phyloP scores from a whole-genome alignment of 2,113 vertebrate species.

The Pandion haliaetus region DNA sequence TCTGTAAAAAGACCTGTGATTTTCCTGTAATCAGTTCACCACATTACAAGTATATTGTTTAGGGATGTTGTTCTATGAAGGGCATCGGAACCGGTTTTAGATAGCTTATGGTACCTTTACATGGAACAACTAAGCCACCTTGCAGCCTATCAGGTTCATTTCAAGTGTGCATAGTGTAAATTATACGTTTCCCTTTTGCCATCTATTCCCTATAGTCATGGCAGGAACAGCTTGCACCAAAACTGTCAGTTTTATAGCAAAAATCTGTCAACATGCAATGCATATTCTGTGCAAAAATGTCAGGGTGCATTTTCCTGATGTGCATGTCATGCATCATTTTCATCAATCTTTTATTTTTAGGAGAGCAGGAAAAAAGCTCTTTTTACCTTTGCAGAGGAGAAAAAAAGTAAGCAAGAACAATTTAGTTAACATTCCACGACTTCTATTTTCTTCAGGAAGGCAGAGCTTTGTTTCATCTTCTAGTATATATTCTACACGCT shows the following conservation, averaged over 20 bases:
- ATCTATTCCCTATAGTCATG: conserved; percentile 58
- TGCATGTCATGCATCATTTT: conserved; percentile 61
- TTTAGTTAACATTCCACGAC: neutral
- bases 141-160: conserved; percentile 35
- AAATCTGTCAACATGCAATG: conserved; percentile 67
- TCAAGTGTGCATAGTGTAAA: neutral
- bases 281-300: conserved; percentile 67
- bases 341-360: conserved; percentile 72
- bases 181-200: conserved; percentile 48
- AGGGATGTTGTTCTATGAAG: neutral
- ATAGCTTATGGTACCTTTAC: conserved; percentile 1
- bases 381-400: neutral
- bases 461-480: neutral
- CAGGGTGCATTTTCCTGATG: conserved; percentile 70
- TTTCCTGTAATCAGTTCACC: neutral
- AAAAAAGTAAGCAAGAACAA: neutral
- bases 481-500: neutral
- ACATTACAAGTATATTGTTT: neutral
- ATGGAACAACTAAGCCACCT: conserved; percentile 7
- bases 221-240: conserved; percentile 73
- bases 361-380: neutral
- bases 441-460: conserved; percentile 12
- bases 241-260: conserved; percentile 76
- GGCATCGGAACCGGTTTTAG: neutral
- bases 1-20: neutral